Base-by-base conservation (phyloP, 2,888 invertebrate species). In the Lymantria monacha region DNA sequence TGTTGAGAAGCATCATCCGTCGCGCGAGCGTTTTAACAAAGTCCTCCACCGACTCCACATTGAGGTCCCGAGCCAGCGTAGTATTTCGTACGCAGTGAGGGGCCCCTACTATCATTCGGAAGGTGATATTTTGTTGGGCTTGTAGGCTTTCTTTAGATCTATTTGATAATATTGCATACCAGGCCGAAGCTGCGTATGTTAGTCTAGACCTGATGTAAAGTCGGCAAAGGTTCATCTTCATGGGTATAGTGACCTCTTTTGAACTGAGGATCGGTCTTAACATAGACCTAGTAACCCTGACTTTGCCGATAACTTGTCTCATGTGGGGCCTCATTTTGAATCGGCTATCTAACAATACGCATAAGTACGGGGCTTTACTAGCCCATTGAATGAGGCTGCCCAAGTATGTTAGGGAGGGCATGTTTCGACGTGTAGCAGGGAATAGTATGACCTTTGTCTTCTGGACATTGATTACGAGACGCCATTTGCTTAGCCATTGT, bases 401-500 rank as follows among this genome's bases (percentile, higher is more conserved):
- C 1, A 8, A 14, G n/a, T 14, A 14, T 9, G n/a, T 41, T 11
- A 7, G 14, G 41, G 1, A 7, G 41, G 13, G 14, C n/a, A 1
- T 14, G 41, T 2, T 1, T 7, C 8, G 1, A 3, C 2, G 3
- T 3, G 1, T 3, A 2, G 7, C 14, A 7, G 41, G 41, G 1
- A 12, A 38, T 3, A 14, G 10, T 8, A 33, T 33, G 1, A 14
- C 41, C 15, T 41, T 14, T 7, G 41, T 41, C 13, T 41, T 41
- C 1, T 2, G 3, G 9, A 14, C 9, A 9, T 41, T 41, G 14
- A 41, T 14, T 7, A 3, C 0, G 9, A 41, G 41, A 14, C 41
- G 7, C 41, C 41, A 41, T 11, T 9, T 12, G 1, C 9, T 1
- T 33, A 51, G 15, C 61, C 57, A 57, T 36, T 44, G 31, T n/a